A percentile compares a stretch with the other conserved stretches of the same genome.
Evolutionary conservation across 2,797 vertebrate species (phyloP).

Genomic region (Oophaga sylvatica): DNA sequence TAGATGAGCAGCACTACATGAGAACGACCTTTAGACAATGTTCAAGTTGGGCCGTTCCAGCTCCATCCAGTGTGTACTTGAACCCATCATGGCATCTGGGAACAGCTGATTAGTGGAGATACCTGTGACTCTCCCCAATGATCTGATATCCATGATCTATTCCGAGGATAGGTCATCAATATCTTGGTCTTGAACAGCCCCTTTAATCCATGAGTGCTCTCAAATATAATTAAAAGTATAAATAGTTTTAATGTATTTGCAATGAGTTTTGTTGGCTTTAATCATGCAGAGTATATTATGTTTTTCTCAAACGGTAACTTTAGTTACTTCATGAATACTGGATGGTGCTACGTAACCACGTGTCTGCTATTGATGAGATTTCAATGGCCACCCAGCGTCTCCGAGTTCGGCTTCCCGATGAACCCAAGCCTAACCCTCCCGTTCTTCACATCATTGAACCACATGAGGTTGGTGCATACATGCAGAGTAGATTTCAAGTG

Average conservation of each 20-base stretch:
- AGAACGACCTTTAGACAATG: no score
- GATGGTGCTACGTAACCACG: slow-evolving; percentile 95
- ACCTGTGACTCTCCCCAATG: no score
- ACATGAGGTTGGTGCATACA: slow-evolving; percentile 80
- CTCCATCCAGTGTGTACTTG: no score
- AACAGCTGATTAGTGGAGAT: no score
- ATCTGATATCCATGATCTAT: no score
- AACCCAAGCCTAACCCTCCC: slow-evolving; percentile 90
- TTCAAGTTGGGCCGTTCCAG: no score
- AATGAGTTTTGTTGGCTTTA: not conserved
- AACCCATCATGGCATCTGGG: no score
- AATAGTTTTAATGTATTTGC: not conserved
- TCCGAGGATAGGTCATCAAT: no score
- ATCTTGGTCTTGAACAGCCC: no score
- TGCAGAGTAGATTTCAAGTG: not conserved
- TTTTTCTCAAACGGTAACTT: not conserved
- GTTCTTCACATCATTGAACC: slow-evolving; percentile 96
- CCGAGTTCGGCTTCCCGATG: slow-evolving; percentile 88
- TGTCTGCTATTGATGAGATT: slow-evolving; percentile 95
- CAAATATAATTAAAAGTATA: not conserved
- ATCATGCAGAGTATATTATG: not conserved
- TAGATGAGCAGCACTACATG: no score
- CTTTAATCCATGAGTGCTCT: not conserved
- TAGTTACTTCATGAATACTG: slow-evolving; percentile 97
- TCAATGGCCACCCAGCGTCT: slow-evolving; percentile 97